Evolutionary conservation across 37 sponge, comb jelly and placozoan species (phyloP), one percentile per base, ranked within the genome.

Genomic region (Diacarnus erythraeanus): DNA sequence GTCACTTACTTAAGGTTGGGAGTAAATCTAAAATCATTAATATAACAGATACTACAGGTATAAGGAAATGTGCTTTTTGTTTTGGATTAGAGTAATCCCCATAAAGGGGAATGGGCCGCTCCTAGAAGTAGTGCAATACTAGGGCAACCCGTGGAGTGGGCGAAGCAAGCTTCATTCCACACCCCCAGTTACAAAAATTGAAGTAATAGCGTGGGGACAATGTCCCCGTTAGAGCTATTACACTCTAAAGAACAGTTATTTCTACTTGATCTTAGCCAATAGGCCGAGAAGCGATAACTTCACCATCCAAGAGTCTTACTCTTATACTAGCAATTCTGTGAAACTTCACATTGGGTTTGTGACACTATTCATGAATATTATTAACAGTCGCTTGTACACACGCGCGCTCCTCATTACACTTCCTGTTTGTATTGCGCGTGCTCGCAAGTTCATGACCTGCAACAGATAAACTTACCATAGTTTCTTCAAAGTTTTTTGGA

Each of bases 181-280:
- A 44, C 18, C 69, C 30, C 57, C 18, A 25, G 3, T 43, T 12
- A 1, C 72, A 72, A 72, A 72, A 38, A 38, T 38, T 42, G 44
- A 31, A 56, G 26, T 74, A 38, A 77, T 60, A 60, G 61, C 77
- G 30, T 77, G 35, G 38, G 20, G 64, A 25, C 64, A 30, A 63
- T 63, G 40, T 30, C 42, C 12, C 21, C 18, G 35, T 85, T 71
- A 36, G 64, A 74, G 42, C 60, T 66, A 66, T 87, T 74, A 77
- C 26, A 72, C 72, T 63, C 71, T 47, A 39, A 75, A 85, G 60
- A 72, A 66, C 57, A 65, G 65, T 65, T 72, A 37, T 73, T 71
- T 77, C 77, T 77, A 77, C 77, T 77, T 78, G 69, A 67, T 78
- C 79, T 67, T 78, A 78, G 79, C 79, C 69, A 68, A 41, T 35